Evolutionary conservation across 2,888 invertebrate genomes (phyloP).

Genomic region (Chydorus sphaericus): DNA sequence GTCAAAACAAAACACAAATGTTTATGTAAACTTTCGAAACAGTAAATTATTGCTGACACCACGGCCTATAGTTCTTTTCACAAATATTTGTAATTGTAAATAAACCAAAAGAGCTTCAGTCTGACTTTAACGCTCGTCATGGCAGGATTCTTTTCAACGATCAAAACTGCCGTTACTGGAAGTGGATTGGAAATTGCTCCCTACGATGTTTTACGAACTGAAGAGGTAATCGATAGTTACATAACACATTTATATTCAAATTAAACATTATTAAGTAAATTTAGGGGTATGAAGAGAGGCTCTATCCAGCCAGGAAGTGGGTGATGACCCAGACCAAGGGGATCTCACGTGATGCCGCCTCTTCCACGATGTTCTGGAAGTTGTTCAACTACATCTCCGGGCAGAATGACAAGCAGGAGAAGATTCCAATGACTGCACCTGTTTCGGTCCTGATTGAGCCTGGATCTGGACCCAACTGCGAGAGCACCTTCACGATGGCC

Average conservation of each 20-base stretch:
- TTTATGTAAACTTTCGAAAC: too few species aligned
- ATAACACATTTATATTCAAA: too few species aligned
- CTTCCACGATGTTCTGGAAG: slow-evolving; percentile 20
- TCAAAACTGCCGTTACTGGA: slow-evolving; percentile 18
- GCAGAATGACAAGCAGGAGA: slow-evolving; percentile 15
- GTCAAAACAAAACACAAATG: too few species aligned
- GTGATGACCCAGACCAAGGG: slow-evolving; percentile 19
- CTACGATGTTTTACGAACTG: slow-evolving; percentile 19
- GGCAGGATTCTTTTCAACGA: slow-evolving; percentile 17
- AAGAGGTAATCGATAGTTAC: slow-evolving; percentile 21
- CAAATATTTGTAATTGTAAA: too few species aligned
- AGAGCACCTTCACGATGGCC: slow-evolving; percentile 18
- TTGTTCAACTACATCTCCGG: slow-evolving; percentile 23
- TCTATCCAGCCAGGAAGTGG: slow-evolving; percentile 22
- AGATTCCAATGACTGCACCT: slow-evolving; percentile 23
- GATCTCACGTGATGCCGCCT: slow-evolving; percentile 18
- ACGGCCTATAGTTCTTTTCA: too few species aligned
- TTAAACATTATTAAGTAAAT: not conserved
- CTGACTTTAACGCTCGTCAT: not conserved
- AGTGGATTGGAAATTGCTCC: slow-evolving; percentile 18
- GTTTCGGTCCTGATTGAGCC: slow-evolving; percentile 20
- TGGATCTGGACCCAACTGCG: slow-evolving; percentile 18
- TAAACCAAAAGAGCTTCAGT: too few species aligned
- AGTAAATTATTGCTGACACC: too few species aligned
- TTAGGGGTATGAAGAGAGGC: slow-evolving; percentile 22